Percentiles rank a stretch among this genome's conserved stretches.
Evolutionary conservation across 2,113 vertebrate species (phyloP).

Genomic region (Ailuropoda melanoleuca): DNA sequence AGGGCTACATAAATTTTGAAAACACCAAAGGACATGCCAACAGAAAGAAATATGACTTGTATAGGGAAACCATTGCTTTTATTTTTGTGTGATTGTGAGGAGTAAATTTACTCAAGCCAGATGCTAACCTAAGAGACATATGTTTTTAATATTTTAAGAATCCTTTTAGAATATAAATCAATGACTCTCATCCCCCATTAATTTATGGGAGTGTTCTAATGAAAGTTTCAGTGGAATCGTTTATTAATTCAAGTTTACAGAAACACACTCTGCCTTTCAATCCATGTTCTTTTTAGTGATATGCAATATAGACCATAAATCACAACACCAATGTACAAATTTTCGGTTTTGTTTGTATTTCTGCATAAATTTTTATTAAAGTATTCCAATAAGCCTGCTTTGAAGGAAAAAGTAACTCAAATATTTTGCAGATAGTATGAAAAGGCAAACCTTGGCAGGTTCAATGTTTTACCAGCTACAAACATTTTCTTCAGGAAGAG

Average conservation of each 20-base stretch:
- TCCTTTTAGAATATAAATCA: background rate
- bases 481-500: background rate
- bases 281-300: background rate
- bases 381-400: background rate
- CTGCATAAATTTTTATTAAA: background rate
- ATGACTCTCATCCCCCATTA: background rate
- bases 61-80: constrained; percentile 2
- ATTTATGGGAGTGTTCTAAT: background rate
- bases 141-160: background rate
- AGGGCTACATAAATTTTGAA: constrained; percentile 43
- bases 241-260: background rate
- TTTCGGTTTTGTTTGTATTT: background rate
- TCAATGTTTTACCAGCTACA: background rate
- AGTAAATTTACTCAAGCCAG: background rate
- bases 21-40: background rate
- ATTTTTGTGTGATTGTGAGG: background rate
- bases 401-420: constrained; percentile 12
- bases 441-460: background rate
- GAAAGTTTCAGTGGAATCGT: background rate
- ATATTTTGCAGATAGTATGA: background rate
- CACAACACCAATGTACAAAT: background rate
- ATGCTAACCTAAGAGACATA: background rate
- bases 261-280: background rate
- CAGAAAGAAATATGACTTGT: background rate
- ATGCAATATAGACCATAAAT: background rate